Evolutionary conservation across 2,113 vertebrate species (phyloP), one percentile per base, ranked within the genome.

Genomic region (Agelaius tricolor): DNA sequence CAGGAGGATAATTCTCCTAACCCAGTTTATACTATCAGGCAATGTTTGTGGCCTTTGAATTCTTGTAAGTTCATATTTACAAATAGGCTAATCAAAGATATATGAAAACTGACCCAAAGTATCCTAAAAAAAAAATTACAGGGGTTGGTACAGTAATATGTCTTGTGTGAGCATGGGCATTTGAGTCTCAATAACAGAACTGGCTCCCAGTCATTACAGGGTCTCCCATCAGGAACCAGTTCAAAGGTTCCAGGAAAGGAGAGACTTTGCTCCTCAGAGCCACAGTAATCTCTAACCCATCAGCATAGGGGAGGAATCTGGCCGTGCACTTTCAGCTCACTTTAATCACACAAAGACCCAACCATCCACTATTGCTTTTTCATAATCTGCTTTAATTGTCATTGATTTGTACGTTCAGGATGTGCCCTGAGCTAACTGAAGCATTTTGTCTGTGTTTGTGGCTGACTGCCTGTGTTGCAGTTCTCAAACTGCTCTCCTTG

Each of bases 361-460:
- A 94, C 85, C 79, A 90, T 82, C 84, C 80, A 69, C 68, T 96
- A 97, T 97, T 96, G 96, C 78, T 95, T 97, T 97, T 97, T 97
- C 95, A 97, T 97, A 97, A 98, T 98, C 96, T 51, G 2, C 94
- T 96, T 96, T 97, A 95, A 97, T 96, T 97, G 91, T 74, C 96
- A 97, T 97, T 97, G 95, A 97, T 97, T 89, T 86, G 59, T 69
- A 20, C 41, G 76, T 94, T 95, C 68, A 8, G 91, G 84, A 94
- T 66, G 63, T 52, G 68, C 91, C 73, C 35, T 55, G 85, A 89
- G 82, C 74, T 85, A 92, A 95, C 81, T 1, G 3, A 96, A 81
- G 28, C 23, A 3, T 92, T 90, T 89, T 8, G 18, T 86, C 74
- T 65, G 41, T 68, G 58, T 69, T 77, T 71, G 80, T 18, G 2